These are phyloP conservation scores for Morelia viridis DNA, from an alignment of 2,797 vertebrate species.

Conservation along the genomic window DNA sequence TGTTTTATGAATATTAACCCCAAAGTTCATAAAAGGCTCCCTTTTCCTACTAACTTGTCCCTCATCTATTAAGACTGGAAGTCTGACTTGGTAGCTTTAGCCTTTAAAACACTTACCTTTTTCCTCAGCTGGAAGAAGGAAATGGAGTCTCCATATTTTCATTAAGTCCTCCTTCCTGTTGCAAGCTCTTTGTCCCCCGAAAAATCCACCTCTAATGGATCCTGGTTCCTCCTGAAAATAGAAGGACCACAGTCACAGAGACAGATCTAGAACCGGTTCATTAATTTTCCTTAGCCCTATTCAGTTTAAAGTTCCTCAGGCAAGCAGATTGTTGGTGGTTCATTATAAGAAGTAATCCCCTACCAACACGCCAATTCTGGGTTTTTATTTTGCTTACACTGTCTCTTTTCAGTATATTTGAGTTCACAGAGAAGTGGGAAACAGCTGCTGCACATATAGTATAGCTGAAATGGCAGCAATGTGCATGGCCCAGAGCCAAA, in stretches of 20 bases:
- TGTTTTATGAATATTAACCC: neutral
- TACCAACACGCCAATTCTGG: neutral
- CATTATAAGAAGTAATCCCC: neutral
- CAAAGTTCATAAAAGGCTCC: neutral
- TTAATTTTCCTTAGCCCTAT: neutral
- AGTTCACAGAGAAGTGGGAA: constrained; percentile 6
- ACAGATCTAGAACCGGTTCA: neutral
- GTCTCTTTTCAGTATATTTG: constrained; percentile 9
- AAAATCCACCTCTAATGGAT: neutral
- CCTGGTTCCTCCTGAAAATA: neutral
- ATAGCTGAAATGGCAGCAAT: constrained; percentile 1
- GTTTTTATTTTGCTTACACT: neutral
- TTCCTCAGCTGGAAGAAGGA: neutral
- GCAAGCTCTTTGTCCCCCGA: neutral
- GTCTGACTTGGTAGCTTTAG: neutral
- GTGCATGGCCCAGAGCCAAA: constrained; percentile 34
- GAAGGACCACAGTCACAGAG: neutral
- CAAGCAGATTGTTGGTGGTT: neutral
- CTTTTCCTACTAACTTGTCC: neutral
- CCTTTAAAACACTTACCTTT: neutral
- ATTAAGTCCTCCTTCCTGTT: neutral
- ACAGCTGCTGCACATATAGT: constrained; percentile 22
- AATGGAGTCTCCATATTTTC: neutral
- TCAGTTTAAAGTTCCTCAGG: neutral
- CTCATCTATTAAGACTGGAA: neutral